Base-by-base conservation (phyloP, 2,888 invertebrate genomes). In the Nasonia oneida region DNA sequence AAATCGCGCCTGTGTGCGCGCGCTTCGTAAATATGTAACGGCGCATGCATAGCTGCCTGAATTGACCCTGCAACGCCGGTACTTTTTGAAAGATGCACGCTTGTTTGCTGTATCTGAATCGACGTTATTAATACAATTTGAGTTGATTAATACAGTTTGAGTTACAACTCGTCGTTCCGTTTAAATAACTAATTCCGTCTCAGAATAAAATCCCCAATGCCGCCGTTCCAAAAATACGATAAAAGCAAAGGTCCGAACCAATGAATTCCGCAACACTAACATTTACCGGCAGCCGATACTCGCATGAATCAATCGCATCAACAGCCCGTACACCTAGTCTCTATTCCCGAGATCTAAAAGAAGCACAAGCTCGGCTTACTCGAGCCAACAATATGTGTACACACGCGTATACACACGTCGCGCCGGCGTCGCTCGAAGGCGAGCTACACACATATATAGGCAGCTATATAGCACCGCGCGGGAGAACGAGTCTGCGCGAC, bases 401-500 rank as follows among this genome's bases (percentile, higher is more conserved):
- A 33, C n/a, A 67, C 67, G 67, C 67, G 33, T 67, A 67, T 67
- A 15, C 33, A 67, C 12, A 5, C 29, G 67, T 67, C 67, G 33
- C 3, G n/a, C 29, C 57, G 57, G n/a, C n/a, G 57, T 67, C 12
- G 29, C 29, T 33, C 10, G 33, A 33, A 67, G 67, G 67, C 33
- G 15, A 15, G 29, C 15, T 6, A 57, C 5, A 57, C 57, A 15
- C 47, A 47, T 47, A 3, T 12, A 47, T 37, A 37, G 4, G 37
- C 37, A 37, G 3, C 37, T 37, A 37, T 37, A 37, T 47, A 12
- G 47, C 23, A 6, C 57, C 8, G n/a, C 4, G 57, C n/a, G n/a
- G 23, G 57, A 4, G 53, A 23, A 67, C 67, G 67, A 67, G 67
- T 67, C 33, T 67, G 67, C 73, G 18, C 53, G 53, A 50, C 50